Percentiles rank a stretch among this genome's conserved stretches.
Conservation (phyloP, 2,113 vertebrate species). For the Axis porcinus region DNA sequence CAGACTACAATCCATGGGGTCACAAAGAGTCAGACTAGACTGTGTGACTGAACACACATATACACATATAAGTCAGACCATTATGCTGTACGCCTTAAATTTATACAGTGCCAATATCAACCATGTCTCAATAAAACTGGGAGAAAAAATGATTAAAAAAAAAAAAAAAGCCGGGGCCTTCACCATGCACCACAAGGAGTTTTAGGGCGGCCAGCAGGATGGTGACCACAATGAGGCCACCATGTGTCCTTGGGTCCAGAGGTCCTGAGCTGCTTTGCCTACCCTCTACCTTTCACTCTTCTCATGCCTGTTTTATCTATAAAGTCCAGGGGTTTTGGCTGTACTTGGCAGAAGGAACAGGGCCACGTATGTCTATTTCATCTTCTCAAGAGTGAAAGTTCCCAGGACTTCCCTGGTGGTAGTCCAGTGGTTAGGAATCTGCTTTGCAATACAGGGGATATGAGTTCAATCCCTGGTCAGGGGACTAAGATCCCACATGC, state of each 20-base stretch:
- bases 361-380: background rate
- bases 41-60: background rate
- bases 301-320: background rate
- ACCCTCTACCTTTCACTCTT: background rate
- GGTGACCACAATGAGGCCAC: slow-evolving; percentile 84
- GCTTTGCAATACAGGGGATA: background rate
- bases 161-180: background rate
- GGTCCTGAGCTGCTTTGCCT: background rate
- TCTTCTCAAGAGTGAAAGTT: background rate
- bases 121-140: background rate
- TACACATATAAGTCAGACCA: background rate
- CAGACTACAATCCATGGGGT: background rate
- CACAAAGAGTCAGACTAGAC: background rate
- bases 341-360: background rate
- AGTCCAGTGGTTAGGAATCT: background rate
- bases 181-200: slow-evolving; percentile 76
- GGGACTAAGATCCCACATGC: background rate
- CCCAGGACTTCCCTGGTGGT: background rate
- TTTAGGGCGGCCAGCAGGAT: slow-evolving; percentile 82
- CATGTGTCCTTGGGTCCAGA: background rate
- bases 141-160: background rate
- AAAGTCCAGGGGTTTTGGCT: background rate
- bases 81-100: background rate
- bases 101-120: background rate
- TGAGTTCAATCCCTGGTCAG: background rate